phyloP scores from a whole-genome alignment of 2,888 invertebrate genomes.

The Eustalomyia histrio region DNA sequence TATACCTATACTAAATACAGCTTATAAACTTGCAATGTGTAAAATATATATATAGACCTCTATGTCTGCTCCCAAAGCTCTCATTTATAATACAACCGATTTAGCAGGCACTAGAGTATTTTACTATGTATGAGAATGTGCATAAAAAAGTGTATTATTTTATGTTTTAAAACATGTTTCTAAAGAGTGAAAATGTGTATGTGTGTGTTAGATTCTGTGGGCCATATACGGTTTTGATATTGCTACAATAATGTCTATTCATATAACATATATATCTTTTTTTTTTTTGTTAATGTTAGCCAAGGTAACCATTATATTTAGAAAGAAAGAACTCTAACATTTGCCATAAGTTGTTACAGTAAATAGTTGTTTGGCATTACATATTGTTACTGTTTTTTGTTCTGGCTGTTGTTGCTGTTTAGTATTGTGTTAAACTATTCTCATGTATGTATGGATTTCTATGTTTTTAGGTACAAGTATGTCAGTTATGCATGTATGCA shows the following conservation, averaged over 20 bases:
- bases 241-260: neutral
- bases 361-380: slow-evolving; percentile 9
- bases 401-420: too few species aligned
- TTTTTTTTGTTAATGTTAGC: slow-evolving; percentile 22
- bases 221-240: neutral
- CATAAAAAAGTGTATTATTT: slow-evolving; percentile 47
- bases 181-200: neutral
- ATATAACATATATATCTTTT: too few species aligned
- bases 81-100: slow-evolving; percentile 56
- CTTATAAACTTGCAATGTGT: slow-evolving; percentile 39
- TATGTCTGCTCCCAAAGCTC: slow-evolving; percentile 36
- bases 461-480: neutral
- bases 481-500: slow-evolving; percentile 29
- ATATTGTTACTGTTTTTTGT: neutral
- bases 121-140: slow-evolving; percentile 44
- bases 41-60: slow-evolving; percentile 5
- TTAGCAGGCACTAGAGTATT: slow-evolving; percentile 48
- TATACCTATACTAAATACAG: slow-evolving; percentile 5
- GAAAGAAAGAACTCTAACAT: slow-evolving; percentile 12
- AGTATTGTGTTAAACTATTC: neutral
- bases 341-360: slow-evolving; percentile 33
- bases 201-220: neutral
- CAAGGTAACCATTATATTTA: slow-evolving; percentile 30
- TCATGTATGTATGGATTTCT: neutral
- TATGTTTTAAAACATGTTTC: slow-evolving; percentile 5